Percentiles rank a stretch among this genome's conserved stretches.
These are phyloP conservation scores for Clepsis dumicolana DNA, from an alignment of 2,888 invertebrate genomes.

Conservation along the genomic window DNA sequence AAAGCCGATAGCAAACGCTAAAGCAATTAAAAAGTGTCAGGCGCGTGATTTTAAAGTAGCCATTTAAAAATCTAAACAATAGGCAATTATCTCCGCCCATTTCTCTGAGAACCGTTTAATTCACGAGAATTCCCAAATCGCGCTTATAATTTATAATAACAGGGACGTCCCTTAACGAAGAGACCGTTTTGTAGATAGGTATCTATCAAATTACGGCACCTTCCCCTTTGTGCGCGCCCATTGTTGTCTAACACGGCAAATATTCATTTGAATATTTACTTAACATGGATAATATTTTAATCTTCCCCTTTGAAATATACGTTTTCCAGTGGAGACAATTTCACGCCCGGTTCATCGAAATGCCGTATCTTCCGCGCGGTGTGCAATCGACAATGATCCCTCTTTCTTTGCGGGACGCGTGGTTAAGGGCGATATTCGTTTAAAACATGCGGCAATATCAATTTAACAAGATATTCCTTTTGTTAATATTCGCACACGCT, in stretches of 20 bases:
- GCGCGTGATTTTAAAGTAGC: constrained; percentile 36
- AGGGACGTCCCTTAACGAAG: constrained; percentile 81
- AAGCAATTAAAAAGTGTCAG: constrained; percentile 26
- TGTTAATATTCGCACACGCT: constrained; percentile 87
- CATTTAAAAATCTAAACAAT: constrained; percentile 47
- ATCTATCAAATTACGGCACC: constrained; percentile 84
- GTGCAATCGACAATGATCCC: constrained; percentile 64
- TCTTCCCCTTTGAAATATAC: constrained; percentile 87
- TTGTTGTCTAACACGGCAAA: constrained; percentile 87
- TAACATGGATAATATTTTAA: constrained; percentile 88
- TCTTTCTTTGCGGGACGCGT: constrained; percentile 47
- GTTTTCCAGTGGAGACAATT: constrained; percentile 86
- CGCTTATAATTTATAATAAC: constrained; percentile 84
- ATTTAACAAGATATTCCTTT: constrained; percentile 87
- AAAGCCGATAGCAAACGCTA: constrained; percentile 14
- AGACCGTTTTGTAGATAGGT: constrained; percentile 85
- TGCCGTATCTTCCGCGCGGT: constrained; percentile 61
- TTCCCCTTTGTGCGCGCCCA: constrained; percentile 74
- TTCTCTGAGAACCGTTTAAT: constrained; percentile 75
- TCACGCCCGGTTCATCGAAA: constrained; percentile 75
- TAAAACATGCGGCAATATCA: constrained; percentile 74
- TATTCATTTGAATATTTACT: constrained; percentile 87
- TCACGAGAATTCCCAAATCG: constrained; percentile 78
- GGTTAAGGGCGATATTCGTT: constrained; percentile 63
- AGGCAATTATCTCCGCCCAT: constrained; percentile 60